phyloP scores from a whole-genome alignment of 2,113 vertebrate genomes.

The Myiozetetes cayanensis region DNA sequence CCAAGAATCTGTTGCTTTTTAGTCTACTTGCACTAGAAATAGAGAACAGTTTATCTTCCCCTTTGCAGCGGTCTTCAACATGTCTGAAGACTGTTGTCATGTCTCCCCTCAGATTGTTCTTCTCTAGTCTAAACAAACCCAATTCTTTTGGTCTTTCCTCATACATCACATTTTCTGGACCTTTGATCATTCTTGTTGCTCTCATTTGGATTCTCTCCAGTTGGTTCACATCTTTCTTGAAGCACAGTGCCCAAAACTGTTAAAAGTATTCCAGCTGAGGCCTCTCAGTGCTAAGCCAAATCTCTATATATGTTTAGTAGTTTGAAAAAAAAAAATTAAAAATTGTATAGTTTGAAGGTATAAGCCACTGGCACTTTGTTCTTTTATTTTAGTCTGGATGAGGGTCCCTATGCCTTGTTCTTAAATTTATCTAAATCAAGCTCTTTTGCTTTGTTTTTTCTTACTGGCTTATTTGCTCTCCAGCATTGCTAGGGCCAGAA shows the following conservation, averaged over 20 bases:
- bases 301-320: not conserved
- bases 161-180: conserved; percentile 60
- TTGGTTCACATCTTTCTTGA: conserved; percentile 40
- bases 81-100: conserved; percentile 60
- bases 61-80: not conserved
- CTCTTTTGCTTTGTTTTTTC: not conserved
- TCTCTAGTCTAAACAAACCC: conserved; percentile 63
- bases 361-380: not conserved
- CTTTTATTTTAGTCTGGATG: not conserved
- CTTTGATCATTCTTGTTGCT: conserved; percentile 55
- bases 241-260: conserved; percentile 36
- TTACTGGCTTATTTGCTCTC: not conserved
- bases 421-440: not conserved
- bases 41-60: conserved; percentile 42
- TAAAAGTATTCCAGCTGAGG: conserved; percentile 46
- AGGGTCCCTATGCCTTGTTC: not conserved
- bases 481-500: not conserved
- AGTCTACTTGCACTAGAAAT: not conserved
- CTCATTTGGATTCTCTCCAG: conserved; percentile 56
- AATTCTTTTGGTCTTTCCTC: conserved; percentile 60
- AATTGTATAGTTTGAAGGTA: not conserved
- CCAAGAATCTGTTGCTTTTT: not conserved
- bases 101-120: conserved; percentile 50
- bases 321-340: not conserved
- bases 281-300: conserved; percentile 3